phyloP scores from a whole-genome alignment of 2,888 invertebrate species.

The Sinohyriopsis cumingii region DNA sequence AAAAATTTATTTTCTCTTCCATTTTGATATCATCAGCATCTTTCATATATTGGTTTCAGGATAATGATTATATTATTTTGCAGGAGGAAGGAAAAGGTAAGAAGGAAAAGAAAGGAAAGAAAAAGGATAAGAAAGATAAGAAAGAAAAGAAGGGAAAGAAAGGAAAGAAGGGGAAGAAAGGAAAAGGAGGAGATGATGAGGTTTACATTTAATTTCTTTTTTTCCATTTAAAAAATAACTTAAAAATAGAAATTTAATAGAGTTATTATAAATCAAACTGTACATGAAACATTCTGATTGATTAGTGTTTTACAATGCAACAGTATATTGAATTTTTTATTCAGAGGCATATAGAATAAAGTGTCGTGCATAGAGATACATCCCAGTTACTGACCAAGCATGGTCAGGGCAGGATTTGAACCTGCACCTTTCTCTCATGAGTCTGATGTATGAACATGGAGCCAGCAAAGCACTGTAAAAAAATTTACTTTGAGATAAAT shows the following conservation, averaged over 20 bases:
- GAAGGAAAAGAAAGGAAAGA: slow-evolving; percentile 78
- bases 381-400: no score
- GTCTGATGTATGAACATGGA: no score
- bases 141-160: slow-evolving; percentile 62
- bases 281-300: background rate
- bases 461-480: no score
- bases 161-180: slow-evolving; percentile 75
- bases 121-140: slow-evolving; percentile 49
- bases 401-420: no score
- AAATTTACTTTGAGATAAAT: no score
- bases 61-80: slow-evolving; percentile 7
- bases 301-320: background rate
- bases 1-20: no score
- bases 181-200: slow-evolving; percentile 74
- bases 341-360: no score
- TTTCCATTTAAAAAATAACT: background rate
- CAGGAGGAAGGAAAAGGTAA: slow-evolving; percentile 63
- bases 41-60: background rate
- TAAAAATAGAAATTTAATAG: no score
- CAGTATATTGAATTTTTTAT: no score
- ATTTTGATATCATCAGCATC: background rate
- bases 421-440: no score
- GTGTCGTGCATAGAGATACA: no score
- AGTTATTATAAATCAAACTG: no score
- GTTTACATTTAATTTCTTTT: slow-evolving; percentile 38